A percentile compares a stretch with the other conserved stretches of the same genome.
These are phyloP conservation scores for Agrilus biguttatus DNA, from an alignment of 2,888 invertebrate genomes.

Conservation along the genomic window DNA sequence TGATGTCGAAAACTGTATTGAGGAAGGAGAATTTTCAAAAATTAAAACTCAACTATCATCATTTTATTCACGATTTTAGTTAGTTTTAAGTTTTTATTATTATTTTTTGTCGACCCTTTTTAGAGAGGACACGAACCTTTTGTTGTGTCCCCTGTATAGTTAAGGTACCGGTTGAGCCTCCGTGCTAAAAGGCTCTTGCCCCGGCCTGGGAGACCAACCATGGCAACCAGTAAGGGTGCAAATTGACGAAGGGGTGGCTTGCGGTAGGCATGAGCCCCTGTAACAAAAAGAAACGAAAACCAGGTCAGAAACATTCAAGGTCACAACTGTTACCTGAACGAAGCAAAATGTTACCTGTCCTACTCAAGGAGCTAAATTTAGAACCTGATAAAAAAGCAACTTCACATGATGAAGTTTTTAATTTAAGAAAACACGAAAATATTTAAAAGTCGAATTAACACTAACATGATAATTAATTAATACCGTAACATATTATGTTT, in stretches of 20 bases:
- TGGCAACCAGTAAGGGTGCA: slow-evolving; percentile 67
- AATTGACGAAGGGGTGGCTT: slow-evolving; percentile 32
- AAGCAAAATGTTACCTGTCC: no score
- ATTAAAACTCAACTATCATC: slow-evolving; percentile 2
- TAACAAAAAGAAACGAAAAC: not conserved
- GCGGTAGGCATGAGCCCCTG: slow-evolving; percentile 20
- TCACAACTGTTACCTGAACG: no score
- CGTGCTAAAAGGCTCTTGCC: slow-evolving; percentile 87
- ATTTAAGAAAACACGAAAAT: no score
- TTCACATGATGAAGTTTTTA: no score
- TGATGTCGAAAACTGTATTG: slow-evolving; percentile 77
- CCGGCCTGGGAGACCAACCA: slow-evolving; percentile 82
- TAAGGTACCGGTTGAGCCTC: slow-evolving; percentile 72
- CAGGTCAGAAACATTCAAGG: no score
- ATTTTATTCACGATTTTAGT: not conserved
- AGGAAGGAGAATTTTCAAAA: slow-evolving; percentile 6
- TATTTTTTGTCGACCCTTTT: slow-evolving; percentile 1
- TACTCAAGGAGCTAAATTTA: no score
- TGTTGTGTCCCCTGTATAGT: slow-evolving; percentile 80
- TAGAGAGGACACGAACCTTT: slow-evolving; percentile 42
- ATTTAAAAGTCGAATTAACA: no score
- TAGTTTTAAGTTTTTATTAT: slow-evolving; percentile 3
- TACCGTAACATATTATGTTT: no score
- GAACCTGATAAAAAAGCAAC: no score
- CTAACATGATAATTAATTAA: no score